Percentiles rank a stretch among this genome's conserved stretches.
Evolutionary conservation across 2,888 invertebrate genomes (phyloP).

Genomic region (Patella ulyssiponensis): DNA sequence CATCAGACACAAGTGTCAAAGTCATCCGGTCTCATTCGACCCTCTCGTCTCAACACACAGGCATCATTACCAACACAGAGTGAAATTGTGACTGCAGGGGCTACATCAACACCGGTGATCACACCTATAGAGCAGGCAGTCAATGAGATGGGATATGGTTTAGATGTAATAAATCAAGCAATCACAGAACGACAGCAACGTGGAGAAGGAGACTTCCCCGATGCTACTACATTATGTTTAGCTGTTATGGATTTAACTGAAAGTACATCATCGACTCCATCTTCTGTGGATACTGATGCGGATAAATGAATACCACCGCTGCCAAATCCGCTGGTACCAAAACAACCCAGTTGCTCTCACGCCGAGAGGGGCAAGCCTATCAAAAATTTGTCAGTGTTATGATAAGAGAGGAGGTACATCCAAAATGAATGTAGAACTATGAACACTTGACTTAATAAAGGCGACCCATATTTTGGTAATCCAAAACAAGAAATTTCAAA

Average conservation of each 20-base stretch:
- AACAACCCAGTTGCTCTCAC: too few species aligned
- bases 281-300: too few species aligned
- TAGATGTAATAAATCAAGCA: constrained; percentile 8
- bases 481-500: too few species aligned
- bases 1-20: too few species aligned
- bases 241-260: constrained; percentile 1
- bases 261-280: background rate
- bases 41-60: background rate
- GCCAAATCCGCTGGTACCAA: too few species aligned
- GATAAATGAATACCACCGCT: too few species aligned
- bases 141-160: constrained; percentile 14
- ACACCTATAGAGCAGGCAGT: constrained; percentile 1
- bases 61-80: background rate
- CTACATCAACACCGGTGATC: background rate
- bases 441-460: too few species aligned
- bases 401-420: too few species aligned
- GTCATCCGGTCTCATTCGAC: background rate
- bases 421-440: too few species aligned
- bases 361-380: too few species aligned
- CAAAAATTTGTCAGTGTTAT: too few species aligned
- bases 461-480: too few species aligned
- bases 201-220: background rate
- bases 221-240: constrained; percentile 8
- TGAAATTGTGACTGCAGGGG: background rate
- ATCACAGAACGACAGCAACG: background rate